A percentile compares a stretch with the other conserved stretches of the same genome.
Evolutionary conservation across 2,113 vertebrate genomes (phyloP).

Genomic region (Amphiprion percula): DNA sequence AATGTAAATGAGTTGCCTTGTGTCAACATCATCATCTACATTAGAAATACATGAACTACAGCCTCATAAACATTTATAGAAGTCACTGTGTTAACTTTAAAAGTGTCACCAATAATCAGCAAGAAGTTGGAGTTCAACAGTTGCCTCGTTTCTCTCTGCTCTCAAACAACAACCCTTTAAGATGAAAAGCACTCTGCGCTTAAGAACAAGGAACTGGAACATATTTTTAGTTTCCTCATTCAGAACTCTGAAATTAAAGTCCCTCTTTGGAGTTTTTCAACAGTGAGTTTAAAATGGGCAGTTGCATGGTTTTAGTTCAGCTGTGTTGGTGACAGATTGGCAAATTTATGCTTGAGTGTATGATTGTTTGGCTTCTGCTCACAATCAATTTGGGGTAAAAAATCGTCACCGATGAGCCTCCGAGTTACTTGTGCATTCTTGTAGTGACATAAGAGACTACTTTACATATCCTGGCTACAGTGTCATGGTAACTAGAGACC

Average conservation of each 20-base stretch:
- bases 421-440: not conserved
- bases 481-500: slow-evolving; percentile 32
- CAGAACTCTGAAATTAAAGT: not conserved
- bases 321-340: slow-evolving; percentile 1
- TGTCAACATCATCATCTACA: not conserved
- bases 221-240: not conserved
- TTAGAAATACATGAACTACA: slow-evolving; percentile 19
- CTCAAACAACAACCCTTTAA: not conserved
- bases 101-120: not conserved
- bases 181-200: no score
- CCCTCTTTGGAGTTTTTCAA: not conserved
- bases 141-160: not conserved
- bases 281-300: not conserved
- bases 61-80: not conserved
- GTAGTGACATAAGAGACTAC: not conserved
- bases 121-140: not conserved
- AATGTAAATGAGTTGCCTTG: slow-evolving; percentile 10
- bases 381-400: not conserved
- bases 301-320: not conserved
- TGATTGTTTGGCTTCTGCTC: not conserved
- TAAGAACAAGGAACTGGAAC: slow-evolving; percentile 2
- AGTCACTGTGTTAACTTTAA: accelerated
- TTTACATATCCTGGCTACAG: slow-evolving; percentile 15
- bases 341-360: not conserved
- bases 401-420: not conserved